phyloP scores from a whole-genome alignment of 2,113 vertebrate genomes.

The Ammodytes marinus region DNA sequence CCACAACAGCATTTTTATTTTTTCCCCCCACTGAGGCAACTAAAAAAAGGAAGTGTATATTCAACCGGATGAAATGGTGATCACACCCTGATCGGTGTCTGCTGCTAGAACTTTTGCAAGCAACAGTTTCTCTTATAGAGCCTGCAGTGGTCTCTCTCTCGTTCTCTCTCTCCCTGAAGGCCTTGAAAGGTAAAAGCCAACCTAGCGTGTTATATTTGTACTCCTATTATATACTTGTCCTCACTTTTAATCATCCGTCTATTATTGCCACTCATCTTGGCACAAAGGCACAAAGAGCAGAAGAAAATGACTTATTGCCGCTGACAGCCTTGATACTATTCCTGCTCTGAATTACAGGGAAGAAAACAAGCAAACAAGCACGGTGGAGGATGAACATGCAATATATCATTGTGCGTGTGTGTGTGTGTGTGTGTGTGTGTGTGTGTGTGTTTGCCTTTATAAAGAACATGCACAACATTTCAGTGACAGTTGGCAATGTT shows the following conservation, averaged over 20 bases:
- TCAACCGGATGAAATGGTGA: background rate
- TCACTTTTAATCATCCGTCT: background rate
- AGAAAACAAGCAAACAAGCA: conserved; percentile 12
- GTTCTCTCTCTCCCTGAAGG: background rate
- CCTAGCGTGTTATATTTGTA: background rate
- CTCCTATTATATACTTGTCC: conserved; percentile 2
- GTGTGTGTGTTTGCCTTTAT: background rate
- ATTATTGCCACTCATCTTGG: conserved; percentile 4
- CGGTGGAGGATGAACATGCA: conserved; percentile 3
- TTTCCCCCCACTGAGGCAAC: background rate
- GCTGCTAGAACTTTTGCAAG: background rate
- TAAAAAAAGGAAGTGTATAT: conserved; percentile 27
- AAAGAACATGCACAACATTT: conserved; percentile 24
- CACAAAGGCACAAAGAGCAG: conserved; percentile 3
- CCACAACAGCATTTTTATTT: background rate
- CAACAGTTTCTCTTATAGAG: background rate
- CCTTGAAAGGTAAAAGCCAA: background rate
- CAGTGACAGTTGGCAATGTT: conserved; percentile 58
- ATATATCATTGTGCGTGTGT: no score
- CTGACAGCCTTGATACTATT: background rate
- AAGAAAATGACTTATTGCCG: conserved; percentile 12
- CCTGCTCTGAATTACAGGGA: conserved; percentile 35
- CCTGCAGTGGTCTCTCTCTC: background rate
- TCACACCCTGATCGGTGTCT: conserved; percentile 1
- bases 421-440: conserved; percentile 19